A percentile compares a stretch with the other conserved stretches of the same genome.
phyloP scores from a whole-genome alignment of 2,797 vertebrate species.

The Bufotes viridis region DNA sequence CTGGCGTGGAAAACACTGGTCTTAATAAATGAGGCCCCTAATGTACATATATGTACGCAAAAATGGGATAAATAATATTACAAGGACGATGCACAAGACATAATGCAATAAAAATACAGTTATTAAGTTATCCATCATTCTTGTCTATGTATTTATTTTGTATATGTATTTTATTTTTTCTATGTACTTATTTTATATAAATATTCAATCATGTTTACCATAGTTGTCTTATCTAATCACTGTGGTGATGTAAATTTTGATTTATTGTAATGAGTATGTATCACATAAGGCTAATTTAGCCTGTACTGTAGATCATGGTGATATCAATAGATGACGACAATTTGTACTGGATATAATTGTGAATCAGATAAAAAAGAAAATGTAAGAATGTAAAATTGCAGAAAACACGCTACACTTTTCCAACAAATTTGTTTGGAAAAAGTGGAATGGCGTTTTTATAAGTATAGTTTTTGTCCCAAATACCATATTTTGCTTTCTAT shows the following conservation, averaged over 20 bases:
- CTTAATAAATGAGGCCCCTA: background rate
- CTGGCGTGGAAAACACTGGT: no score
- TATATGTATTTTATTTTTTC: no score
- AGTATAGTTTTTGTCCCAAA: no score
- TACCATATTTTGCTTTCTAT: no score
- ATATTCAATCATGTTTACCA: slow-evolving; percentile 21
- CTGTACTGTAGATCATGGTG: no score
- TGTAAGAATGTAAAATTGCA: no score
- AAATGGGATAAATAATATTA: background rate
- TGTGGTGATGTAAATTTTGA: background rate
- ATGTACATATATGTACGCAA: background rate
- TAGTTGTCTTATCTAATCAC: slow-evolving; percentile 7
- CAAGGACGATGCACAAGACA: background rate
- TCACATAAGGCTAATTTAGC: background rate
- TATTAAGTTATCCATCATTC: slow-evolving; percentile 4
- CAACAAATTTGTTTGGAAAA: no score
- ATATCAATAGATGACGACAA: background rate
- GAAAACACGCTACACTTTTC: no score
- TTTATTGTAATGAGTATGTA: background rate
- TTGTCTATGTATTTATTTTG: background rate
- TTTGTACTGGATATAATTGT: background rate
- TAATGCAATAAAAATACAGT: background rate
- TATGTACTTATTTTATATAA: slow-evolving; percentile 13
- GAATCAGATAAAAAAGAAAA: no score
- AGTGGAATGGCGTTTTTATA: no score